Evolutionary conservation across 92 coral and sea anemone genomes (phyloP).

Genomic region (Zoanthus gigantus): DNA sequence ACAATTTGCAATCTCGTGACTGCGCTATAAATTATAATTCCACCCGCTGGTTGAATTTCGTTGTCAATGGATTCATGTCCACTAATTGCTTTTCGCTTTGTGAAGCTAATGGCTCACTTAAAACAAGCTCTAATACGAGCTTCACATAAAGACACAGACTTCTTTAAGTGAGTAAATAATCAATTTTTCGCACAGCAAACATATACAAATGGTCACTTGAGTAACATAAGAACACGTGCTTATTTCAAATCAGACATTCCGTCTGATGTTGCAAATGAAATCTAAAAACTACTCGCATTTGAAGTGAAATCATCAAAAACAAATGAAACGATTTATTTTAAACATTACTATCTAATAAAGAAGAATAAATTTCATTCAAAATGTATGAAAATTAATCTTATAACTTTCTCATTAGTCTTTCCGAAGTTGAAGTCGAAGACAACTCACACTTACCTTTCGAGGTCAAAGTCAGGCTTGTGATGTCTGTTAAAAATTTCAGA

Average conservation of each 20-base stretch:
- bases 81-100: constrained; percentile 46
- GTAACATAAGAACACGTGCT: constrained; percentile 33
- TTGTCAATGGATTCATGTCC: constrained; percentile 39
- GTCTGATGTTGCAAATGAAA: constrained; percentile 51
- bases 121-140: not conserved
- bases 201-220: constrained; percentile 13
- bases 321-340: not conserved
- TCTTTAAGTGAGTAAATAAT: constrained; percentile 5
- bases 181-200: constrained; percentile 8
- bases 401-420: not conserved
- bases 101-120: constrained; percentile 51
- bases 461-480: constrained; percentile 79
- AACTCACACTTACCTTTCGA: constrained; percentile 71
- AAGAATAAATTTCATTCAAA: constrained; percentile 13
- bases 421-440: not conserved
- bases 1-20: constrained; percentile 58
- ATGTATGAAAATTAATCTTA: not conserved
- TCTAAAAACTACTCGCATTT: not conserved
- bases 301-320: not conserved
- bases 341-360: not conserved
- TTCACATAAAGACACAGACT: constrained; percentile 25
- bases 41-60: constrained; percentile 37
- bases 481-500: constrained; percentile 61
- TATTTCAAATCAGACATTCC: constrained; percentile 46
- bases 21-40: not conserved